Evolutionary conservation across 2,888 invertebrate species (phyloP).

Genomic region (Ligdia adustata): DNA sequence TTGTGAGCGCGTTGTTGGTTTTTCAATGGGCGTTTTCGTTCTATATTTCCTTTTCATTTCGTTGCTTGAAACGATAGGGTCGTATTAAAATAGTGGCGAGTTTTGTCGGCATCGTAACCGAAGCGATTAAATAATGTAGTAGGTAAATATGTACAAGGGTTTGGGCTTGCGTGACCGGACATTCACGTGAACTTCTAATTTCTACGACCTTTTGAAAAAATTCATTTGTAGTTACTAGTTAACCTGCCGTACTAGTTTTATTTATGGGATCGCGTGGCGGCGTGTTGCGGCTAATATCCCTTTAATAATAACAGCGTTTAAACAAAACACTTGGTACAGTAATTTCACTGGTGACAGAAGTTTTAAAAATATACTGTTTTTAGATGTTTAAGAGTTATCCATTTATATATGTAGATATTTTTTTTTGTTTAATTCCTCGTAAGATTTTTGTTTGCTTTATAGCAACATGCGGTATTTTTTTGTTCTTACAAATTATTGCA

Average conservation of each 20-base stretch:
- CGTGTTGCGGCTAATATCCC: constrained; percentile 52
- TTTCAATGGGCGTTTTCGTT: constrained; percentile 1
- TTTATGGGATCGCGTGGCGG: constrained; percentile 69
- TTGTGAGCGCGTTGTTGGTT: not conserved
- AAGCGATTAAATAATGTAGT: constrained; percentile 56
- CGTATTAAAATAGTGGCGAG: constrained; percentile 17
- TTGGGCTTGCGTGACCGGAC: constrained; percentile 72
- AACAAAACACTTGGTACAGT: constrained; percentile 9
- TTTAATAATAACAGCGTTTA: constrained; percentile 34
- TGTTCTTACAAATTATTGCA: too few species aligned
- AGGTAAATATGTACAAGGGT: constrained; percentile 65
- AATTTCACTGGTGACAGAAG: too few species aligned
- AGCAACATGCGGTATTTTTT: too few species aligned
- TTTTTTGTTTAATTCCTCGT: too few species aligned
- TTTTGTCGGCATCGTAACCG: constrained; percentile 44
- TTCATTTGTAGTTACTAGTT: constrained; percentile 60
- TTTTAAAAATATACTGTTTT: too few species aligned
- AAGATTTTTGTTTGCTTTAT: too few species aligned
- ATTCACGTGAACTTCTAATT: constrained; percentile 76
- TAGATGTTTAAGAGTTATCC: too few species aligned
- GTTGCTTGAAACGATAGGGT: not conserved
- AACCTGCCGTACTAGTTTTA: constrained; percentile 50
- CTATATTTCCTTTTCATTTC: constrained; percentile 12
- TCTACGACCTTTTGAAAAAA: constrained; percentile 80
- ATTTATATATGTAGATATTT: too few species aligned